Evolutionary conservation across 2,113 vertebrate genomes (phyloP).

Genomic region (Percina caprodes): DNA sequence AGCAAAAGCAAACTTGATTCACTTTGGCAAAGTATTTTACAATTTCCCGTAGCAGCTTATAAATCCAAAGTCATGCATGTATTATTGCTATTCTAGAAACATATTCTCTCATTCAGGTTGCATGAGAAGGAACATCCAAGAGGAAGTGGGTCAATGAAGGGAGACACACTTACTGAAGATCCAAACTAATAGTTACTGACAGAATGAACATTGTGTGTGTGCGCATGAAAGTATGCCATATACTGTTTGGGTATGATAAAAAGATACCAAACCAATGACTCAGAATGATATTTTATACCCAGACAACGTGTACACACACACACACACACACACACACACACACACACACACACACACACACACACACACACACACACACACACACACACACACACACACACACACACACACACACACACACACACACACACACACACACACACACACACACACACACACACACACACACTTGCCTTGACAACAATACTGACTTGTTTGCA

Average conservation of each 20-base stretch:
- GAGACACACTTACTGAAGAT: constrained; percentile 38
- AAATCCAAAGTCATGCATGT: constrained; percentile 5
- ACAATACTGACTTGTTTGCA: constrained; percentile 49
- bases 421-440: no score
- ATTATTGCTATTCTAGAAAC: constrained; percentile 27
- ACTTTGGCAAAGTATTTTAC: not conserved
- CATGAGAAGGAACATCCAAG: constrained; percentile 30
- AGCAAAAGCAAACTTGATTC: not conserved
- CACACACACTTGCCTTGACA: constrained; percentile 55
- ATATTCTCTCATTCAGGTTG: constrained; percentile 21
- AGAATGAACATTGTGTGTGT: not conserved
- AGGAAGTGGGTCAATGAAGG: constrained; percentile 59
- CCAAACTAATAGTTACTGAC: not conserved
- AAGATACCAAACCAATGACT: constrained; percentile 32
- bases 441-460: no score
- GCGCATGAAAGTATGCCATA: not conserved
- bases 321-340: not conserved
- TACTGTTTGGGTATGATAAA: constrained; percentile 16
- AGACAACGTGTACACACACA: not conserved
- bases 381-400: no score
- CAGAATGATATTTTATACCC: not conserved
- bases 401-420: no score
- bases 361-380: not conserved
- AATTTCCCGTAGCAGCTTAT: constrained; percentile 15
- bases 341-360: not conserved